phyloP scores from a whole-genome alignment of 1,140 invertebrate genomes.

The Chironomus tepperi region DNA sequence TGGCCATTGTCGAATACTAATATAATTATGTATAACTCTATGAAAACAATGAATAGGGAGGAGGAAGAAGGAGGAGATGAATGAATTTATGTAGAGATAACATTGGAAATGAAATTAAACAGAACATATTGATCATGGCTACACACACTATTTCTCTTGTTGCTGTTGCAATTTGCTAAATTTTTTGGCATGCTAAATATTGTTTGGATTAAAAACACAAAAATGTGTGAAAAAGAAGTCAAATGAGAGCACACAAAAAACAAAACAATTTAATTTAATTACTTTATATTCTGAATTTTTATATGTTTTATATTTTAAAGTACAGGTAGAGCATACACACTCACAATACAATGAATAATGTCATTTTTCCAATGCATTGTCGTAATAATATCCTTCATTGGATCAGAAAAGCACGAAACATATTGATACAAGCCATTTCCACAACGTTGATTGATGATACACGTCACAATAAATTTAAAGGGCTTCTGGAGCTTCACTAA shows the following conservation, averaged over 20 bases:
- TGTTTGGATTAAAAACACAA: too few species aligned
- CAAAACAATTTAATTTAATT: not conserved
- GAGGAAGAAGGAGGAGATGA: not conserved
- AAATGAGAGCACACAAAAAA: not conserved
- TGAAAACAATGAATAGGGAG: not conserved
- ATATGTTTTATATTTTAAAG: not conserved
- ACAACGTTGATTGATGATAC: slow-evolving; percentile 1
- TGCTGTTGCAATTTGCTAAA: too few species aligned
- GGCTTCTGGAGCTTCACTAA: not conserved
- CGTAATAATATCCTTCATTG: not conserved
- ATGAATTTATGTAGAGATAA: too few species aligned
- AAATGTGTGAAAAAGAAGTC: not conserved
- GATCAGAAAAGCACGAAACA: not conserved
- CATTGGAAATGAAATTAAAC: too few species aligned
- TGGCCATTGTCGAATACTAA: not conserved
- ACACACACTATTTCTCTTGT: too few species aligned
- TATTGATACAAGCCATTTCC: not conserved
- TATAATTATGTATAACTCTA: not conserved
- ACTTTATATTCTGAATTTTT: not conserved
- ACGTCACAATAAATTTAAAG: not conserved
- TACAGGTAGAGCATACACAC: not conserved
- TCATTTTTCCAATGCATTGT: not conserved
- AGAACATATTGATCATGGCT: not conserved
- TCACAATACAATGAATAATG: not conserved
- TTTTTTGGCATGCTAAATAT: too few species aligned